A percentile compares a stretch with the other conserved stretches of the same genome.
These are phyloP conservation scores for Ochotona princeps DNA, from an alignment of 2,113 vertebrate species.

Conservation along the genomic window DNA sequence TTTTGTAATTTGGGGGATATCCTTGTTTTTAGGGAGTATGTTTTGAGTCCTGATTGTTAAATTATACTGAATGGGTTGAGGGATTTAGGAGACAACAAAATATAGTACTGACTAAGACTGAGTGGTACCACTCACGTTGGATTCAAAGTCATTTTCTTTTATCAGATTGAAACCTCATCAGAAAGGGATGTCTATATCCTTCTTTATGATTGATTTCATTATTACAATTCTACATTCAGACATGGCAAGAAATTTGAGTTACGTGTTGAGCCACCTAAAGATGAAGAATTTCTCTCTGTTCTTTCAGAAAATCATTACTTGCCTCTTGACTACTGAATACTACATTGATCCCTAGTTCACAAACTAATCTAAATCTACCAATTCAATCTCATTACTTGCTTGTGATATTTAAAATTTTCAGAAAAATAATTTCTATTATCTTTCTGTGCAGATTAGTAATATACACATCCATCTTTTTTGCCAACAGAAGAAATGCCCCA, in stretches of 20 bases:
- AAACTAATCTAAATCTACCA: neutral
- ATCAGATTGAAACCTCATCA: neutral
- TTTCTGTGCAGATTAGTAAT: neutral
- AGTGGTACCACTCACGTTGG: neutral
- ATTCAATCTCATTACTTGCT: neutral
- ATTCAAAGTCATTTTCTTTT: neutral
- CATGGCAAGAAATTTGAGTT: neutral
- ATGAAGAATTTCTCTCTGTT: neutral
- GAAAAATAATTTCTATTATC: neutral
- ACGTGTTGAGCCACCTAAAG: neutral
- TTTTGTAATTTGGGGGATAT: neutral
- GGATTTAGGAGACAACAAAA: fast-evolving
- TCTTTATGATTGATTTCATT: neutral
- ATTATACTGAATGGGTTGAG: neutral
- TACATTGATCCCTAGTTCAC: neutral
- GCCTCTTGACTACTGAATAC: no score
- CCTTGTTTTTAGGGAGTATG: neutral
- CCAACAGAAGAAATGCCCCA: neutral
- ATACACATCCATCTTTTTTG: neutral
- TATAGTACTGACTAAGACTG: neutral
- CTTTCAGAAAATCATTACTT: no score
- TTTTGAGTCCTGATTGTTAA: neutral
- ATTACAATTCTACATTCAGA: neutral
- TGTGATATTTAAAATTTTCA: neutral
- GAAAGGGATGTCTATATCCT: neutral